Conservation (phyloP, 2,797 vertebrate species). For the Pipistrellus kuhlii region DNA sequence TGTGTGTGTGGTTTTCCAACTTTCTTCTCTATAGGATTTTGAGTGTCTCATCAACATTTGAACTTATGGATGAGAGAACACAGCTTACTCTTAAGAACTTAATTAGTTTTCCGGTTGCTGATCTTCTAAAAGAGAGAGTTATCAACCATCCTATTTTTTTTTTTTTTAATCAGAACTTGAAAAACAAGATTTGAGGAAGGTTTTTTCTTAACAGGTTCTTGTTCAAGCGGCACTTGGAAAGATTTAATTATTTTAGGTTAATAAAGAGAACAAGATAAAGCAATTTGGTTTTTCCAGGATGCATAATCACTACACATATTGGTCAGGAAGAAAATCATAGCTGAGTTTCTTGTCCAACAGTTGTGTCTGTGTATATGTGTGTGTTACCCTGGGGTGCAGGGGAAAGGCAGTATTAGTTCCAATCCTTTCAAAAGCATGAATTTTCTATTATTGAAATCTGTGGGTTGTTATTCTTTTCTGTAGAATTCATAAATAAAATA, state of each 20-base stretch:
- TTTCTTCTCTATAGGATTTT: conserved; percentile 25
- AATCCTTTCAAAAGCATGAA: neutral
- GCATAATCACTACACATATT: neutral
- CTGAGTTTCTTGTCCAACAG: neutral
- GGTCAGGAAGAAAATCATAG: neutral
- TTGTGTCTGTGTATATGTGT: neutral
- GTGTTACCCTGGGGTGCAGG: too few relatives aligned
- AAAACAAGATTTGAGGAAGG: conserved; percentile 5
- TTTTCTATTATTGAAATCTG: conserved; percentile 19
- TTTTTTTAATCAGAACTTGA: conserved; percentile 20
- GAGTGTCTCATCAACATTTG: neutral
- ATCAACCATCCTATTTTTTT: neutral
- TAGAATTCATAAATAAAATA: neutral
- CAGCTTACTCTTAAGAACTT: neutral
- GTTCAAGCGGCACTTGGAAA: conserved; percentile 6
- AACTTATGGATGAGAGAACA: neutral
- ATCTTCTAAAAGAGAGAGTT: neutral
- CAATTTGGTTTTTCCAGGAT: neutral
- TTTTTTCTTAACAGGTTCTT: neutral
- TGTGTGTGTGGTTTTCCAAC: neutral
- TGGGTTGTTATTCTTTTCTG: neutral
- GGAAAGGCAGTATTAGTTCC: neutral
- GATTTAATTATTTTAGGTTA: conserved; percentile 9
- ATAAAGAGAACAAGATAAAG: neutral
- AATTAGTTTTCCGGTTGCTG: neutral